Evolutionary conservation across 92 coral and sea anemone genomes (phyloP), one percentile per base, ranked within the genome.

Genomic region (Phymanthus crucifer): DNA sequence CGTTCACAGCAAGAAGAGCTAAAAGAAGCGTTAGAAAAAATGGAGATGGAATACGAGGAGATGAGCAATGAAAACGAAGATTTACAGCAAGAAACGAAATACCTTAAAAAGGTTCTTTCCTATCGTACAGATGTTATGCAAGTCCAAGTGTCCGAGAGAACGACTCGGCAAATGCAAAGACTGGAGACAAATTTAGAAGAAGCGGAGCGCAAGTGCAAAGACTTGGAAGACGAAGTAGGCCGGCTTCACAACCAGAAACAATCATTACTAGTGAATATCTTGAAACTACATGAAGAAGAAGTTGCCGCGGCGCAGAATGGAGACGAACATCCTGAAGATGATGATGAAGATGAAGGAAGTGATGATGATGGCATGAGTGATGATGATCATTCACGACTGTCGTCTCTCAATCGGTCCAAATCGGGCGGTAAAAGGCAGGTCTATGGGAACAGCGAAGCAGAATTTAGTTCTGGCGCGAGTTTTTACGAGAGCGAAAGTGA

Each of bases 91-190:
- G 99, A 95, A 38, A 82, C 95, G 7, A 93, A 95, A 73, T 95
- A 95, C 70, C 85, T 95, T 37, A 95, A 95, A 70, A 86, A 95
- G 21, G 99, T 95, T 13, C 87, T 95, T 31, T 93, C 96, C n/a
- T 95, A 95, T 78, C 91, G 99, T 12, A 91, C 92, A 35, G 98
- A 95, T 43, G 88, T 91, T 24, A 93, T 90, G 80, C 81, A 85
- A 71, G 93, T 90, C 1, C 96, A 95, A 56, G 79, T 86, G 21
- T 65, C 89, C 38, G 79, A 84, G 29, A 87, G 91, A 66, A 85
- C 87, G 50, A 87, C 78, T 65, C 92, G 84, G 29, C 91, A 95
- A 74, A 73, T 95, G 78, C 92, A 88, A 66, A 87, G 89, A 54
- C 56, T 95, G 76, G 93, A 88, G 71, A 82, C 93, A 11, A 93